phyloP scores from a whole-genome alignment of 2,113 vertebrate genomes.

The Syngnathus scovelli region DNA sequence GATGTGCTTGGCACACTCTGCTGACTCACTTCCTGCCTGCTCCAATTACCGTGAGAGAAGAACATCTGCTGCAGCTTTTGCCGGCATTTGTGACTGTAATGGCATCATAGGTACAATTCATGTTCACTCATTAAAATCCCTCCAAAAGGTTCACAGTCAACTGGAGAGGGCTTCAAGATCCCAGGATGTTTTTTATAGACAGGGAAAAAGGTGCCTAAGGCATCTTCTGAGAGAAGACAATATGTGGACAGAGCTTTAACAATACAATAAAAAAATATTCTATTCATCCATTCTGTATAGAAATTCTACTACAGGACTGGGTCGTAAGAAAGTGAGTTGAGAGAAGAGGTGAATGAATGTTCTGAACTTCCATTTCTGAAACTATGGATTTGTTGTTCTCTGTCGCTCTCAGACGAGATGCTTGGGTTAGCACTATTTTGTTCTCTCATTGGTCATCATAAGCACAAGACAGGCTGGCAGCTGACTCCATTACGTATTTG shows the following conservation, averaged over 20 bases:
- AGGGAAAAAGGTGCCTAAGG: background rate
- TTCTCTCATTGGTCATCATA: background rate
- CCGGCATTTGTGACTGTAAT: slow-evolving; percentile 3
- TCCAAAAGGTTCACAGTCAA: background rate
- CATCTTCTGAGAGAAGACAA: background rate
- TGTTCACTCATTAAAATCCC: background rate
- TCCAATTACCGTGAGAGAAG: slow-evolving; percentile 6
- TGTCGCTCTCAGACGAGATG: background rate
- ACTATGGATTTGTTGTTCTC: background rate
- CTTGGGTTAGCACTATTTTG: background rate
- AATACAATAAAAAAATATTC: background rate
- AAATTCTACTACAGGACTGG: background rate
- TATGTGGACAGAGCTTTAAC: background rate
- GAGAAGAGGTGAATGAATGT: no score
- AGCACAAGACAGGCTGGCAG: background rate
- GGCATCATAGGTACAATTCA: slow-evolving; percentile 10
- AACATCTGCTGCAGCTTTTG: slow-evolving; percentile 2
- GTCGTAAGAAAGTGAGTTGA: background rate
- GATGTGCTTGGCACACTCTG: slow-evolving; percentile 1
- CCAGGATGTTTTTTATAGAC: background rate
- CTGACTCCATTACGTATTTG: background rate
- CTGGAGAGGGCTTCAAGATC: background rate
- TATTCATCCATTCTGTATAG: background rate
- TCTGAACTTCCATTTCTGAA: background rate
- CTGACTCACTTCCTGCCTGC: slow-evolving; percentile 5